Evolutionary conservation across 2,888 invertebrate species (phyloP), one percentile per base, ranked within the genome.

Genomic region (Pimpla rufipes): DNA sequence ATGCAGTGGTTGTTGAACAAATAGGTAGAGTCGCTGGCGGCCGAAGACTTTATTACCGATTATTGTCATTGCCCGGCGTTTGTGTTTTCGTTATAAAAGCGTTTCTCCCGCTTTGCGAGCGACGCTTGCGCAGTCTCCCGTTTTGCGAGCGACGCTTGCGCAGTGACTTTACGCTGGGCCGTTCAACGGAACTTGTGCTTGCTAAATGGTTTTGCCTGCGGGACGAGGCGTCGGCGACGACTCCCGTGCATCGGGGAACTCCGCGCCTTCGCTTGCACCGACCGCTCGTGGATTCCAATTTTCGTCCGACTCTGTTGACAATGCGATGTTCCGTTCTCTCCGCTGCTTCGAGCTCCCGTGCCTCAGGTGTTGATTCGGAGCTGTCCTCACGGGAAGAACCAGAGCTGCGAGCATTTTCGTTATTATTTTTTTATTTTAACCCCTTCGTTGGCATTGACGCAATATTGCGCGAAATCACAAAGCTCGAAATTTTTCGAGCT

Each of bases 381-480:
- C 40, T 45, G 37, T 47, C 29, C 40, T 86, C 78, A 86, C 21
- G 87, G 87, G 40, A 87, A 82, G 47, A 87, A 83, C 52, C 81
- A 87, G 18, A 84, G 16, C 87, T 87, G 85, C 18, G 11, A 74
- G 7, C 6, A 47, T 50, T 16, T 50, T 50, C n/a, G n/a, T n/a
- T n/a, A n/a, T n/a, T n/a, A n/a, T n/a, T 50, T 50, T 55, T 23
- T 29, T n/a, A n/a, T n/a, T n/a, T n/a, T n/a, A n/a, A n/a, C n/a
- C n/a, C n/a, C n/a, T n/a, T n/a, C n/a, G n/a, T n/a, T n/a, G n/a
- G n/a, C n/a, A n/a, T n/a, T n/a, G n/a, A n/a, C n/a, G n/a, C n/a
- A n/a, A n/a, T n/a, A n/a, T n/a, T n/a, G n/a, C n/a, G n/a, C n/a
- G n/a, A n/a, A n/a, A n/a, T n/a, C n/a, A n/a, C n/a, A n/a, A n/a